phyloP scores from a whole-genome alignment of 37 sponge, comb jelly and placozoan species.

The Crambe crambe region DNA sequence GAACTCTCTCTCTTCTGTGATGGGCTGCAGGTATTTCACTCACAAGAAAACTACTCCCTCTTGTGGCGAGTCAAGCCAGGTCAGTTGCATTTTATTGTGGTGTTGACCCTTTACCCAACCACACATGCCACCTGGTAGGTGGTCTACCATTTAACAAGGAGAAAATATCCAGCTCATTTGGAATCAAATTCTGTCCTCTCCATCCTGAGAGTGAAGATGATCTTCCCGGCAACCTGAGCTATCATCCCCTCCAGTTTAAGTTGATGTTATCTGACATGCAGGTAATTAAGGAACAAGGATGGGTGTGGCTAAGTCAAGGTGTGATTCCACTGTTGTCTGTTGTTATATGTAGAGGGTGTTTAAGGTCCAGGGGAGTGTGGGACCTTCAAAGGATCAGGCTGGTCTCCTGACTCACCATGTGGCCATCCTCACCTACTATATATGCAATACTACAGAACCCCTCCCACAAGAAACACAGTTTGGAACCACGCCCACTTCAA shows the following conservation, averaged over 20 bases:
- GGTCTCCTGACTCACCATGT: background rate
- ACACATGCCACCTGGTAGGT: no score
- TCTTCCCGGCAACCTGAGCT: background rate
- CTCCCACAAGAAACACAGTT: slow-evolving; percentile 5
- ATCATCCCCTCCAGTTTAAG: background rate
- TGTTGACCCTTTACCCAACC: background rate
- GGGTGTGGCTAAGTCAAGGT: background rate
- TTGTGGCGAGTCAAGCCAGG: slow-evolving; percentile 17
- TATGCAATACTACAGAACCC: background rate
- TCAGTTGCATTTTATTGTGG: background rate
- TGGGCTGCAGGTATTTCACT: slow-evolving; percentile 11
- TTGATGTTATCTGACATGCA: slow-evolving; percentile 12
- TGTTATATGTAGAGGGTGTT: slow-evolving; percentile 16
- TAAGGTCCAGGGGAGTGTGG: slow-evolving; percentile 7
- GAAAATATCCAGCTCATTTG: background rate
- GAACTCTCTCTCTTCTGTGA: background rate
- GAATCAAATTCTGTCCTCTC: background rate
- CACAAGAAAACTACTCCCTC: slow-evolving; percentile 27
- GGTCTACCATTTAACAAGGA: background rate
- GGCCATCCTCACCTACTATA: slow-evolving; percentile 8
- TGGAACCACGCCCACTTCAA: background rate
- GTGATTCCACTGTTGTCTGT: background rate
- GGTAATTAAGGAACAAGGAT: background rate
- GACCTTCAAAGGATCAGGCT: background rate
- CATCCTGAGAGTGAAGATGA: background rate